A percentile compares a stretch with the other conserved stretches of the same genome.
Evolutionary conservation across 2,888 invertebrate genomes (phyloP).

Genomic region (Selenia dentaria): DNA sequence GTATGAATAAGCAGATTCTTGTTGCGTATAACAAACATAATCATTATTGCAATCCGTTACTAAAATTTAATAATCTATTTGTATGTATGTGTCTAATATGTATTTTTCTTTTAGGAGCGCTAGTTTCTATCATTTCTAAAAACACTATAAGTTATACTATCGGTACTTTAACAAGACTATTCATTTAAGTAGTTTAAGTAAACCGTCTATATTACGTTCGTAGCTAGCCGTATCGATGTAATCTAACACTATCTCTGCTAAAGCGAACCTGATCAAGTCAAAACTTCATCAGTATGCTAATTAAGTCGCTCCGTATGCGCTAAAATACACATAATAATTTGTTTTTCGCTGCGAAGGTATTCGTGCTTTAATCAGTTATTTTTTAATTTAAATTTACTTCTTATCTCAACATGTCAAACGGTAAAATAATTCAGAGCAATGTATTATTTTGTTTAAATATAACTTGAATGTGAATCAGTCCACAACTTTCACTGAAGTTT

Average conservation of each 20-base stretch:
- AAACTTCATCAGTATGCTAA: constrained; percentile 33
- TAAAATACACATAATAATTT: constrained; percentile 26
- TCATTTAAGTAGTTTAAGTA: too few relatives aligned
- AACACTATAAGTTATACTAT: too few relatives aligned
- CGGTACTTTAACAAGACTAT: too few relatives aligned
- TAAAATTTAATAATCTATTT: too few relatives aligned
- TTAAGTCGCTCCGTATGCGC: constrained; percentile 37
- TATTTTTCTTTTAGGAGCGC: too few relatives aligned
- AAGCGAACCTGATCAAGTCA: constrained; percentile 35
- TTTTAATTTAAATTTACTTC: constrained; percentile 3
- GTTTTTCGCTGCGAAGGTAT: constrained; percentile 31
- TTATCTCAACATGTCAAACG: constrained; percentile 17
- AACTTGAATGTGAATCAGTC: constrained; percentile 5
- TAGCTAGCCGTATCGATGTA: not conserved
- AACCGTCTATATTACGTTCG: too few relatives aligned
- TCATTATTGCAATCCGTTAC: too few relatives aligned
- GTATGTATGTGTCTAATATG: too few relatives aligned
- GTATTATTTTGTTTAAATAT: not conserved
- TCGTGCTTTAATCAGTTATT: constrained; percentile 8
- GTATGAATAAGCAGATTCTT: too few relatives aligned
- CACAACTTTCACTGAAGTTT: constrained; percentile 7
- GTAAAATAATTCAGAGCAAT: constrained; percentile 14
- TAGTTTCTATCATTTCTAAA: too few relatives aligned
- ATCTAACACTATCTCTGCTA: constrained; percentile 10
- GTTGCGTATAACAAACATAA: too few relatives aligned